Percentiles rank a stretch among this genome's conserved stretches.
These are phyloP conservation scores for Chunga burmeisteri DNA, from an alignment of 2,113 vertebrate species.

Conservation along the genomic window DNA sequence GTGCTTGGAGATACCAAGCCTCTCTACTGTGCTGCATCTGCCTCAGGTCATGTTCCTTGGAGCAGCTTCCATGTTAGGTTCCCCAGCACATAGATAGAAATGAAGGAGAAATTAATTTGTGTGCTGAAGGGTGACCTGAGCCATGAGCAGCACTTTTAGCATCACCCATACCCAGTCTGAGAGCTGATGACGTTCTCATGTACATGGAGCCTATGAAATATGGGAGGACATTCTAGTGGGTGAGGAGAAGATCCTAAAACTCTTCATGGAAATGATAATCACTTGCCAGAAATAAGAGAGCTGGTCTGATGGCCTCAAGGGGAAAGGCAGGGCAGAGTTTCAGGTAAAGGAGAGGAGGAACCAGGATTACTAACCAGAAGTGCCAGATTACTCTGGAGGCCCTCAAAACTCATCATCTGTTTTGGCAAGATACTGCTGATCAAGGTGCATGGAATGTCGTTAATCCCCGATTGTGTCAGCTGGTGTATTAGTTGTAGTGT, in stretches of 20 bases:
- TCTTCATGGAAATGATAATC: neutral
- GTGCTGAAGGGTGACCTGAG: neutral
- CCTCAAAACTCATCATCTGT: neutral
- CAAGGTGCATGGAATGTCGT: neutral
- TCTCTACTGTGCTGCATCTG: rapidly evolving
- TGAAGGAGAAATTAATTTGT: neutral
- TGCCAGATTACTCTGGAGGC: neutral
- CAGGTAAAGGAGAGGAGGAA: neutral
- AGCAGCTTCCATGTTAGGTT: neutral
- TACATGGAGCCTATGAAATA: neutral
- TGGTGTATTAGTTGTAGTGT: neutral
- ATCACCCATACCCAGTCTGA: neutral
- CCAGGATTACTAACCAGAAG: neutral
- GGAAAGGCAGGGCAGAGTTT: neutral
- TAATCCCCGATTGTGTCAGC: neutral
- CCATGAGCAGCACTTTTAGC: neutral
- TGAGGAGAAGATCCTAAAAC: neutral
- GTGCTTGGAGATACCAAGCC: neutral
- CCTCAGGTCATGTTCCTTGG: neutral
- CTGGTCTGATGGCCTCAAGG: neutral
- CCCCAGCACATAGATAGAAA: neutral
- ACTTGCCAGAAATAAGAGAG: neutral
- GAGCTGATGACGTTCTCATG: neutral
- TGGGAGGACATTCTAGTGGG: neutral
- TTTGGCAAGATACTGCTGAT: neutral